These are phyloP conservation scores for Xanthorhoe spadicearia DNA, from an alignment of 2,888 invertebrate genomes.

Conservation along the genomic window DNA sequence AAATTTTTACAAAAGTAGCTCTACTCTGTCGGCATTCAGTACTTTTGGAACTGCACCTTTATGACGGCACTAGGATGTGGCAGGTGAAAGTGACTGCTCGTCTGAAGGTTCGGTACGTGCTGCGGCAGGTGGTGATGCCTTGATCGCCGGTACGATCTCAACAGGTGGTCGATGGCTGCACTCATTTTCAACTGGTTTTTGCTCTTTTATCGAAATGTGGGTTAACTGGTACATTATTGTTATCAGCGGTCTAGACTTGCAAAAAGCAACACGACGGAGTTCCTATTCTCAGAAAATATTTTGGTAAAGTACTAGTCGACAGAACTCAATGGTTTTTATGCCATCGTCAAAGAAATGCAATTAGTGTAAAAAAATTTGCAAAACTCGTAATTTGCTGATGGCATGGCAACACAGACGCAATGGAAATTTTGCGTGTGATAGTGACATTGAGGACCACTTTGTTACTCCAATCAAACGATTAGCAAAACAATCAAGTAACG, in stretches of 20 bases:
- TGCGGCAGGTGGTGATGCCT: slow-evolving; percentile 35
- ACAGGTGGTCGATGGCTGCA: slow-evolving; percentile 27
- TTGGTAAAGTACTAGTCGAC: background rate
- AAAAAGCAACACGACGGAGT: background rate
- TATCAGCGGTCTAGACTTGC: slow-evolving; percentile 4
- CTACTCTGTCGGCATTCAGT: slow-evolving; percentile 3
- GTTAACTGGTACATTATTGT: slow-evolving; percentile 18
- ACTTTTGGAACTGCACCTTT: slow-evolving; percentile 14
- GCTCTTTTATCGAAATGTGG: slow-evolving; percentile 12
- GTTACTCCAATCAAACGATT: slow-evolving; percentile 32
- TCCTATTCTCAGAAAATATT: slow-evolving; percentile 5
- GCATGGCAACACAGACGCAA: background rate
- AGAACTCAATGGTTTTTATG: background rate
- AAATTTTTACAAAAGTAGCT: slow-evolving; percentile 3
- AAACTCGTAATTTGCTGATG: background rate
- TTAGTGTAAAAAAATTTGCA: background rate
- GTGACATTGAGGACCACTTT: slow-evolving; percentile 24
- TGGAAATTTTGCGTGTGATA: slow-evolving; percentile 13
- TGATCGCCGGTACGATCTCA: slow-evolving; percentile 30
- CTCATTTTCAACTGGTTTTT: slow-evolving; percentile 9
- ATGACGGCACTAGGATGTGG: slow-evolving; percentile 38
- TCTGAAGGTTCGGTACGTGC: slow-evolving; percentile 17
- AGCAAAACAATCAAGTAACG: slow-evolving; percentile 32
- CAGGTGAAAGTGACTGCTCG: slow-evolving; percentile 43
- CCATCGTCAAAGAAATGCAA: background rate